These are phyloP conservation scores for Dicaeum eximium DNA, from an alignment of 2,113 vertebrate genomes.

Conservation along the genomic window DNA sequence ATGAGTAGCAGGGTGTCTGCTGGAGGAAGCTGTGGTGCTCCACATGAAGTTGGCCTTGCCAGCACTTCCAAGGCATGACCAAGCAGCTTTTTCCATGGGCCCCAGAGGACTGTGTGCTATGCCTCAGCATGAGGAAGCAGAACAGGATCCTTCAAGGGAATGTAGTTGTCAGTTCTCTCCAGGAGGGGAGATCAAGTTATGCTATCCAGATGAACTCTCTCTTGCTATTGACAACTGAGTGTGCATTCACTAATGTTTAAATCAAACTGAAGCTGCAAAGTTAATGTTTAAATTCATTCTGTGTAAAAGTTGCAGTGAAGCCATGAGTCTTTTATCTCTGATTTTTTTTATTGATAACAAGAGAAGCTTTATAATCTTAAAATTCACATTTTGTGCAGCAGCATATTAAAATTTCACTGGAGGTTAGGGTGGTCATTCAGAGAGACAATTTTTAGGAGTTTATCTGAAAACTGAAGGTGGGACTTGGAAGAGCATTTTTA, in stretches of 20 bases:
- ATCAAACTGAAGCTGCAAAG: background rate
- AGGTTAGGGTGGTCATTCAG: background rate
- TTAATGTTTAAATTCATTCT: background rate
- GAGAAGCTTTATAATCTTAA: background rate
- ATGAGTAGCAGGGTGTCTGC: background rate
- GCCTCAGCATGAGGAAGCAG: background rate
- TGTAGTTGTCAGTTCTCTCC: background rate
- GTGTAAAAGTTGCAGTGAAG: background rate
- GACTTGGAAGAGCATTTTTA: background rate
- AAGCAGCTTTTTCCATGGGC: rapidly evolving
- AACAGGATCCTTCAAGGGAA: background rate
- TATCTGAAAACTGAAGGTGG: background rate
- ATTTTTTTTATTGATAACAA: background rate
- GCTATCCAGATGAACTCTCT: background rate
- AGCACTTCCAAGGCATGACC: background rate
- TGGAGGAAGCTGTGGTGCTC: background rate
- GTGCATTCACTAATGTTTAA: background rate
- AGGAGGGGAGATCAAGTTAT: background rate
- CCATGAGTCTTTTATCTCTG: background rate
- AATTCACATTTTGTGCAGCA: background rate
- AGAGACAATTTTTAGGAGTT: background rate
- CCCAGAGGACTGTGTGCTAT: background rate
- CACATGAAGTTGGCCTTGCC: background rate
- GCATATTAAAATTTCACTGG: background rate
- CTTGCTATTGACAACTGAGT: background rate